These are phyloP conservation scores for Sepiola atlantica DNA, from an alignment of 2,888 invertebrate genomes.

Conservation along the genomic window DNA sequence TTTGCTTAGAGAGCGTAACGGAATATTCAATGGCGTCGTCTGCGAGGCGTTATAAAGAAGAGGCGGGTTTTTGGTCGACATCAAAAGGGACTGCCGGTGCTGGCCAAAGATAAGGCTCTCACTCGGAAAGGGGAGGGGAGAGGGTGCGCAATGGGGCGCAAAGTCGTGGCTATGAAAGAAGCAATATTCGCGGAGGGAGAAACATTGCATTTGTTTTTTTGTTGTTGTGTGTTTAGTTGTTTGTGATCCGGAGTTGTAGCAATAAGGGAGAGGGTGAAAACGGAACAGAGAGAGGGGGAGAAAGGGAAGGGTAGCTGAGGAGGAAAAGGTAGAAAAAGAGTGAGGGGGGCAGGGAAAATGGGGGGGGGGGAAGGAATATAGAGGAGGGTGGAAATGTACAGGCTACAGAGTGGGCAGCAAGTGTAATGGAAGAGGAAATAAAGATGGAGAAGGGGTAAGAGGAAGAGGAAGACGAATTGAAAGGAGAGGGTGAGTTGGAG, in stretches of 20 bases:
- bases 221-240: too few species aligned
- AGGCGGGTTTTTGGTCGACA: slow-evolving; percentile 23
- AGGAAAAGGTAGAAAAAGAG: not conserved
- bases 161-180: too few species aligned
- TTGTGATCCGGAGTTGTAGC: too few species aligned
- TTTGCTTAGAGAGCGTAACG: slow-evolving; percentile 6
- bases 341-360: not conserved
- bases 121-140: not conserved
- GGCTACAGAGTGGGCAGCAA: not conserved
- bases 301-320: too few species aligned
- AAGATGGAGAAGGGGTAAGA: not conserved
- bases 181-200: too few species aligned
- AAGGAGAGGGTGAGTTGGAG: not conserved
- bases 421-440: not conserved
- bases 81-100: not conserved
- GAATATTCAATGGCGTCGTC: slow-evolving; percentile 32
- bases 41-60: slow-evolving; percentile 20
- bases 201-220: too few species aligned
- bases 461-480: not conserved
- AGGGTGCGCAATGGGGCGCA: not conserved
- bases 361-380: not conserved
- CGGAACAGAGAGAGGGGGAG: too few species aligned
- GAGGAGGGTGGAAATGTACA: not conserved
- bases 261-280: too few species aligned
- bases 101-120: not conserved